A percentile compares a stretch with the other conserved stretches of the same genome.
These are phyloP conservation scores for Dasypolia templi DNA, from an alignment of 2,888 invertebrate genomes.

Conservation along the genomic window DNA sequence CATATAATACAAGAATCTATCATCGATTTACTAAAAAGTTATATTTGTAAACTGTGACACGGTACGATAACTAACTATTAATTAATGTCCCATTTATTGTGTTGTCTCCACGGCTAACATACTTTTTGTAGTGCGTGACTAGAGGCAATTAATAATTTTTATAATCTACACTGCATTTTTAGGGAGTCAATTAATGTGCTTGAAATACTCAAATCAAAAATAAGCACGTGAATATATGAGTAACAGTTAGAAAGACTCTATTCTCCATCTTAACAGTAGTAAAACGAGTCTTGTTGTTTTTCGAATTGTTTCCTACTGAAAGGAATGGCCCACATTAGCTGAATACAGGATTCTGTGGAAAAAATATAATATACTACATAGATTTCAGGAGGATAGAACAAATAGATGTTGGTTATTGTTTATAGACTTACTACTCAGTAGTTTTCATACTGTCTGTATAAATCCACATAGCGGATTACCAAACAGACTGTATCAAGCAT, in stretches of 20 bases:
- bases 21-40: constrained; percentile 17
- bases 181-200: constrained; percentile 30
- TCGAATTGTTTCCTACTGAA: background rate
- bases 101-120: constrained; percentile 36
- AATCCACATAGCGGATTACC: constrained; percentile 5
- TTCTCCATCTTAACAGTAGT: background rate
- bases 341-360: background rate
- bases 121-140: constrained; percentile 46
- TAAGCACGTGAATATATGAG: constrained; percentile 6
- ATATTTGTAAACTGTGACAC: constrained; percentile 19
- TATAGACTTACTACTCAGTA: background rate
- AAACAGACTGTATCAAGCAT: background rate
- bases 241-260: background rate
- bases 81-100: constrained; percentile 39
- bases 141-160: constrained; percentile 45
- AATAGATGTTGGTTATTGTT: too few relatives aligned
- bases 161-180: constrained; percentile 51
- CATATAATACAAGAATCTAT: constrained; percentile 21
- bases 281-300: background rate
- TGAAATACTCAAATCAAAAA: constrained; percentile 29
- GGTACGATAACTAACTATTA: constrained; percentile 15
- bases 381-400: background rate
- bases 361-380: background rate
- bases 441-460: background rate
- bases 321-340: background rate